Base-by-base conservation (phyloP, 1,140 invertebrate genomes). In the Caenorhabditis latens region DNA sequence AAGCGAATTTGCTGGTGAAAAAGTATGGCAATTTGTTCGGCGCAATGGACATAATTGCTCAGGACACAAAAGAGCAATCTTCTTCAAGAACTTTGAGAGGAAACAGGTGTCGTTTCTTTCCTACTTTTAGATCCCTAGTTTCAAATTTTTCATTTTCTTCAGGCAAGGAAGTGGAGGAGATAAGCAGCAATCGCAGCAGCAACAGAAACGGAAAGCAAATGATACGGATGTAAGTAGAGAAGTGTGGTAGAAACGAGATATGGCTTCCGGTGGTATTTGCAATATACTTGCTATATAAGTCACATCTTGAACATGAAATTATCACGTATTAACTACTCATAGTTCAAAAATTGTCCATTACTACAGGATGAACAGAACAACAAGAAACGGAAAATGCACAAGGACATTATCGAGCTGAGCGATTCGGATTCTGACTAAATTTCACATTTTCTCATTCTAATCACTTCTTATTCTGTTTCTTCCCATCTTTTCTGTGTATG, bases 11-110 rank as follows among this genome's bases (percentile, higher is more conserved):
- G 43, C 21, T 79, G 4, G 46, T 50, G n/a, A 79, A 50, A 50
- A 79, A 50, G 46, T 79, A 79, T 14, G n/a, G 46, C 19, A 79
- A 79, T 79, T 24, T 79, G 46, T 79, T 79, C 14, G 46, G 46
- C 19, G 71, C 71, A 21, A 79, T 79, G 71, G 71, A 79, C 16
- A 79, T 79, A 6, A 79, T 79, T 79, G 71, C 71, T 79, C 71
- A 79, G 40, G 71, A 79, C 7, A 21, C 46, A n/a, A 79, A 79
- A 50, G 71, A 79, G 40, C 71, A 79, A 2, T 50, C 46, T 4
- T 50, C 71, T 8, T 79, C 71, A 24, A 79, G 71, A 50, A 79
- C 71, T 21, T 24, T 79, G 5, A 48, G 71, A 79, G 71, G 71
- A 48, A 79, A 79, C 46, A 79, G 71, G 71, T 79, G 46, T 40